A percentile compares a stretch with the other conserved stretches of the same genome.
These are phyloP conservation scores for Perca schrenkii DNA, from an alignment of 2,113 vertebrate species.

Conservation along the genomic window DNA sequence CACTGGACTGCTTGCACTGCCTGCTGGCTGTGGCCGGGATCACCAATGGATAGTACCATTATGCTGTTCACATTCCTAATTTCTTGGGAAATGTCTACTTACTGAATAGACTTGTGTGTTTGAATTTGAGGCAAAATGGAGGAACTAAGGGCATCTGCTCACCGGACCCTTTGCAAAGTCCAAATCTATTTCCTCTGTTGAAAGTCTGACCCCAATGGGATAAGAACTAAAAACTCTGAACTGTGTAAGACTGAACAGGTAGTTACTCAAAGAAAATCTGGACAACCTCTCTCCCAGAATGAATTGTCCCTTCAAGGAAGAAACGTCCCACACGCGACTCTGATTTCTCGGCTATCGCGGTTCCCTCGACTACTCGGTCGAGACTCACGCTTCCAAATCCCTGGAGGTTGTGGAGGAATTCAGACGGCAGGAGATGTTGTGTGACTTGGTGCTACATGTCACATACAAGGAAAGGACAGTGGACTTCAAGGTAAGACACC, in stretches of 20 bases:
- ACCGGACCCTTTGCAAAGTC: conserved; percentile 21
- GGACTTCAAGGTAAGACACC: conserved; percentile 83
- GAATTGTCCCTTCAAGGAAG: conserved; percentile 82
- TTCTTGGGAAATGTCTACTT: neutral
- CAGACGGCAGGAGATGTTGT: conserved; percentile 82
- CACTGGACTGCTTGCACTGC: neutral
- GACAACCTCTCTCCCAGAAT: conserved; percentile 70
- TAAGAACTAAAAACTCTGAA: conserved; percentile 41
- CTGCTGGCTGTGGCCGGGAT: conserved; percentile 19
- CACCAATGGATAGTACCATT: neutral
- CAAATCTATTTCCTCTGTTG: neutral
- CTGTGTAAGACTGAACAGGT: conserved; percentile 19
- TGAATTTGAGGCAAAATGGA: conserved; percentile 45
- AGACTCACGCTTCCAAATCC: conserved; percentile 81
- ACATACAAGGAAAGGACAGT: conserved; percentile 79
- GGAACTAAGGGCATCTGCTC: conserved; percentile 26
- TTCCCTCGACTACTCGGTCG: conserved; percentile 87
- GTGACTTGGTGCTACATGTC: conserved; percentile 86
- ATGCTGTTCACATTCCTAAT: neutral
- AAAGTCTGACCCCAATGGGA: conserved; percentile 34
- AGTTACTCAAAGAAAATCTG: neutral
- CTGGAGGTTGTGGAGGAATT: conserved; percentile 86
- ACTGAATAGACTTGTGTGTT: conserved; percentile 32
- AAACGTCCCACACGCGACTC: conserved; percentile 72
- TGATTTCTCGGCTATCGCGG: conserved; percentile 82